phyloP scores from a whole-genome alignment of 2,888 invertebrate species.

The Chorisops tibialis region DNA sequence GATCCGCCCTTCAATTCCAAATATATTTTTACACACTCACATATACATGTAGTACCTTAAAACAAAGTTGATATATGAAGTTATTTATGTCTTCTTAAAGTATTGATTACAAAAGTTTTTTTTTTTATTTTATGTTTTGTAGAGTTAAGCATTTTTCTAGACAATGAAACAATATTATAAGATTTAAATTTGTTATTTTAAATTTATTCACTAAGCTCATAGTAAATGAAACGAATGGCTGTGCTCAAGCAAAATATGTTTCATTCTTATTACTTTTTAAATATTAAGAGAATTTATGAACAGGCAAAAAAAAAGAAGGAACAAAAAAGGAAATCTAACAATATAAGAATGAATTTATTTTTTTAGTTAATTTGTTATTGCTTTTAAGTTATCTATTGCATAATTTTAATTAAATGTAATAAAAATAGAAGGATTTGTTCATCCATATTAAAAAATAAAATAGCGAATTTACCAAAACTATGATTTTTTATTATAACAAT shows the following conservation, averaged over 20 bases:
- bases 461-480: too few relatives aligned
- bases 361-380: too few relatives aligned
- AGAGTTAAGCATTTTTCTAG: background rate
- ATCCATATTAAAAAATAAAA: too few relatives aligned
- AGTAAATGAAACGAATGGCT: conserved; percentile 31
- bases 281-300: too few relatives aligned
- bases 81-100: conserved; percentile 6
- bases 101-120: conserved; percentile 11
- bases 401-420: too few relatives aligned
- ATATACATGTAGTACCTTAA: conserved; percentile 1
- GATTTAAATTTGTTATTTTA: background rate
- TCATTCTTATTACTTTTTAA: conserved; percentile 15
- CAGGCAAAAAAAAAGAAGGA: too few relatives aligned
- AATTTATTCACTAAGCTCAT: conserved; percentile 2
- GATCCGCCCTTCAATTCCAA: background rate
- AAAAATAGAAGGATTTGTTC: too few relatives aligned
- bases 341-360: too few relatives aligned
- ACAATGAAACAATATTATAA: too few relatives aligned
- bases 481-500: too few relatives aligned
- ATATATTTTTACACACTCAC: background rate
- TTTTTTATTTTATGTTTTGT: conserved; percentile 1
- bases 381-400: too few relatives aligned
- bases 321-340: too few relatives aligned
- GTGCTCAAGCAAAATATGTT: conserved; percentile 32
- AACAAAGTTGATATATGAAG: background rate